phyloP scores from a whole-genome alignment of 2,888 invertebrate species.

The Himalopsyche tibetana region DNA sequence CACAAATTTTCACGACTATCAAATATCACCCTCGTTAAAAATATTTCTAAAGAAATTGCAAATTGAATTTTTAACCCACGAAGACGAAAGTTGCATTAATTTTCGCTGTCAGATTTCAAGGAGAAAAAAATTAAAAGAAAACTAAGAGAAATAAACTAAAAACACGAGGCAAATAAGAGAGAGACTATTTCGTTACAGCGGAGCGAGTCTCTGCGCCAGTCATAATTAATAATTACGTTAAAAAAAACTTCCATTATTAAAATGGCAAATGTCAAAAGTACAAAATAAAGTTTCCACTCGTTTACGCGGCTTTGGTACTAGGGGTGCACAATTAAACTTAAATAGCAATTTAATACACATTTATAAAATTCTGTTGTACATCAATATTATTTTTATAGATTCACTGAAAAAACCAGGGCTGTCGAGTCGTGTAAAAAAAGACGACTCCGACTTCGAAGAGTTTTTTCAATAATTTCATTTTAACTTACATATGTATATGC shows the following conservation, averaged over 20 bases:
- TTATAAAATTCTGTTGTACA: too few relatives aligned
- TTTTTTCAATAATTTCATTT: too few relatives aligned
- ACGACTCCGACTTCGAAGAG: too few relatives aligned
- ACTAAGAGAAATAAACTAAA: constrained; percentile 17
- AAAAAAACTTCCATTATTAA: constrained; percentile 29
- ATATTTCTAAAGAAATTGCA: background rate
- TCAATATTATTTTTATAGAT: too few relatives aligned
- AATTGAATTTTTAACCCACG: constrained; percentile 26
- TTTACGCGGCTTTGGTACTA: constrained; percentile 43
- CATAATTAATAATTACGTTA: constrained; percentile 30
- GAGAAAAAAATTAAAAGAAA: constrained; percentile 9
- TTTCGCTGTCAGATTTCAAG: constrained; percentile 24
- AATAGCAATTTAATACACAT: background rate
- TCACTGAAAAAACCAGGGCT: too few relatives aligned
- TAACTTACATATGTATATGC: too few relatives aligned
- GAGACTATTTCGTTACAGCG: constrained; percentile 14
- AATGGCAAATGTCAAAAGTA: constrained; percentile 48
- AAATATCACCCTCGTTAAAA: background rate
- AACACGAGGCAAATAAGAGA: constrained; percentile 6
- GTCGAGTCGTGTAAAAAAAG: too few relatives aligned
- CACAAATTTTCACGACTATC: background rate
- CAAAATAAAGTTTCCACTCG: constrained; percentile 51
- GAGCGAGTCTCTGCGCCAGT: constrained; percentile 30
- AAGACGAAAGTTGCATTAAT: constrained; percentile 6
- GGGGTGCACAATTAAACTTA: background rate